Conservation (phyloP, 2,888 invertebrate genomes). For the Steromphala cineraria region DNA sequence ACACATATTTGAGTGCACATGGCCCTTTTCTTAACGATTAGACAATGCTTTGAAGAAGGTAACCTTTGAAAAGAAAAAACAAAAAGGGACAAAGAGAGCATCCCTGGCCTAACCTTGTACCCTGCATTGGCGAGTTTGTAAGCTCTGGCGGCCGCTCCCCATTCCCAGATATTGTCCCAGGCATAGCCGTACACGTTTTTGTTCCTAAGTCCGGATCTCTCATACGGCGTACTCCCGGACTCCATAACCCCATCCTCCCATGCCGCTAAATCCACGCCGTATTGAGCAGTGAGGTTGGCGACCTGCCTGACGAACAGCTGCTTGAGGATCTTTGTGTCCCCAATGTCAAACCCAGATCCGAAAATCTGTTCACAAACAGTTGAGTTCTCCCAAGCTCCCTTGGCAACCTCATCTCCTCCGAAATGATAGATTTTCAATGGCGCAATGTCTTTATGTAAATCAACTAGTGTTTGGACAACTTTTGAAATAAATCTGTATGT, state of each 20-base stretch:
- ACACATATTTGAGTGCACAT: no score
- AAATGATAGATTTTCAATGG: slow-evolving; percentile 61
- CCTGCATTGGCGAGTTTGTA: slow-evolving; percentile 57
- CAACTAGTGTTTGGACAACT: slow-evolving; percentile 48
- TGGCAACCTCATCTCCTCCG: slow-evolving; percentile 67
- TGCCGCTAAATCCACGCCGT: slow-evolving; percentile 49
- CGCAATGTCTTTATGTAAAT: slow-evolving; percentile 53
- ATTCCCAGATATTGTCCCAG: slow-evolving; percentile 60
- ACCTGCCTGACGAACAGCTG: slow-evolving; percentile 42
- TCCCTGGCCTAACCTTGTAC: slow-evolving; percentile 49
- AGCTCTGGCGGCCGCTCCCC: slow-evolving; percentile 42
- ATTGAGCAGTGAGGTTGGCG: slow-evolving; percentile 31
- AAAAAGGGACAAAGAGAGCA: no score
- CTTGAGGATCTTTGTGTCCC: slow-evolving; percentile 35
- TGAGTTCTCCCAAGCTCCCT: slow-evolving; percentile 56
- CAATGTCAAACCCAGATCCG: slow-evolving; percentile 10
- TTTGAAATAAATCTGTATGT: slow-evolving; percentile 63
- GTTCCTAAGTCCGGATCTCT: slow-evolving; percentile 29
- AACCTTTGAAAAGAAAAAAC: no score
- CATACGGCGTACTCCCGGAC: slow-evolving; percentile 29
- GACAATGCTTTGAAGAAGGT: no score
- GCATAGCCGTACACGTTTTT: slow-evolving; percentile 46
- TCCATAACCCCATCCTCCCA: slow-evolving; percentile 66
- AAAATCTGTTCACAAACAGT: slow-evolving; percentile 43
- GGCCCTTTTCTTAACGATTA: no score